Base-by-base conservation (phyloP, 2,888 invertebrate genomes). In the Synergus itoensis region DNA sequence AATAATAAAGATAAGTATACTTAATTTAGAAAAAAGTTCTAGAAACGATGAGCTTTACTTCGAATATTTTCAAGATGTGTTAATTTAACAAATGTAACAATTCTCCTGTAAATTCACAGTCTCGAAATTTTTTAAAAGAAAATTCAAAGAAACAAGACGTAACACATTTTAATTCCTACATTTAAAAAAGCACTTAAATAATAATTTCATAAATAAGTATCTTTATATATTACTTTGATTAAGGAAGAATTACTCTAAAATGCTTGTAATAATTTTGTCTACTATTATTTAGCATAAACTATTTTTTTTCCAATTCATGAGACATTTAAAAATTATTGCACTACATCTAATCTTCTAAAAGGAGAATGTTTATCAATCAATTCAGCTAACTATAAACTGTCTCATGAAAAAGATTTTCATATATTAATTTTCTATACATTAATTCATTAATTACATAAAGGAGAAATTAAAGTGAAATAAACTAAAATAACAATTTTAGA, bases 321-420 rank as follows among this genome's bases (percentile, higher is more conserved):
- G n/a, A 40, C 73, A 53, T 73, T 73, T 73, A 11, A 21, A 65
- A 65, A 65, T 65, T 43, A 57, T 57, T 64, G 64, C 40, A 64
- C 64, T 16, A 69, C 28, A 8, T 16, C 18, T 41, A 28, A 36
- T 36, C 5, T 67, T 11, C 12, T 48, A 14, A 9, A 14, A 16
- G 18, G 4, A 28, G 36, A 73, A 53, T 53, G n/a, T 53, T 73
- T 40, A 73, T 53, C 73, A 73, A 73, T 73, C 11, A 36, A 36
- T 57, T 73, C 36, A 73, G 53, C 73, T 53, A 69, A 3, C 45
- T 45, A 45, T 45, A 36, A 18, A 45, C 21, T 67, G 67, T 21
- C 67, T 67, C 45, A 69, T 36, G 9, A 69, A 45, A 28, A 16
- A 1, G 14, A 12, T 53, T 53, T 53, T 16, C 12, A 14, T 53